These are phyloP conservation scores for Habropoda laboriosa DNA, from an alignment of 1,140 invertebrate genomes.

Conservation along the genomic window DNA sequence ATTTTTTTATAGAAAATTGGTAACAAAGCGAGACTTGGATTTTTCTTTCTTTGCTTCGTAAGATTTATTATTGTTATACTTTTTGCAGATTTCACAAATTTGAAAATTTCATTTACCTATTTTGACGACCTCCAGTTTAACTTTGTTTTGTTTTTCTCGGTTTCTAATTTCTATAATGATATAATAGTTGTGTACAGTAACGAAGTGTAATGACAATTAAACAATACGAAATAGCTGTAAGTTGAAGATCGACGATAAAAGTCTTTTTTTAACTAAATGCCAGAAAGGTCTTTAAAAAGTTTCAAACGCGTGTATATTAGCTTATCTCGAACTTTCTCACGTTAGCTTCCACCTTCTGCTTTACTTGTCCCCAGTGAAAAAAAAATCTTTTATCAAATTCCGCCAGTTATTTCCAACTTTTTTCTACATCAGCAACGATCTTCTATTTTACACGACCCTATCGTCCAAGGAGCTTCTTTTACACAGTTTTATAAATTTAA, in stretches of 20 bases:
- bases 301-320: no score
- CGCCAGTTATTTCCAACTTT: not conserved
- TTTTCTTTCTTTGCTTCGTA: not conserved
- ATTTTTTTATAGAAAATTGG: no score
- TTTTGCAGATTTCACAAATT: not conserved
- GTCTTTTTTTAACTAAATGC: not conserved
- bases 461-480: not conserved
- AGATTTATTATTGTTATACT: not conserved
- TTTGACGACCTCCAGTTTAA: no score
- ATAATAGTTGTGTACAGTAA: no score
- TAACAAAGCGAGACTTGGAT: no score
- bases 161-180: no score
- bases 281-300: not conserved
- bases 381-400: not conserved
- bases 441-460: not conserved
- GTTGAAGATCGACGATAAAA: no score
- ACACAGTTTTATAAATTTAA: not conserved
- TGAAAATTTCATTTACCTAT: no score
- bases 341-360: not conserved
- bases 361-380: not conserved
- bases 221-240: no score
- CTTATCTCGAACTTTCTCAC: not conserved
- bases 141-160: no score
- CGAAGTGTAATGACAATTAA: no score
- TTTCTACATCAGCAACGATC: not conserved